phyloP scores from a whole-genome alignment of 1,140 invertebrate genomes.

The Vanessa tameamea region DNA sequence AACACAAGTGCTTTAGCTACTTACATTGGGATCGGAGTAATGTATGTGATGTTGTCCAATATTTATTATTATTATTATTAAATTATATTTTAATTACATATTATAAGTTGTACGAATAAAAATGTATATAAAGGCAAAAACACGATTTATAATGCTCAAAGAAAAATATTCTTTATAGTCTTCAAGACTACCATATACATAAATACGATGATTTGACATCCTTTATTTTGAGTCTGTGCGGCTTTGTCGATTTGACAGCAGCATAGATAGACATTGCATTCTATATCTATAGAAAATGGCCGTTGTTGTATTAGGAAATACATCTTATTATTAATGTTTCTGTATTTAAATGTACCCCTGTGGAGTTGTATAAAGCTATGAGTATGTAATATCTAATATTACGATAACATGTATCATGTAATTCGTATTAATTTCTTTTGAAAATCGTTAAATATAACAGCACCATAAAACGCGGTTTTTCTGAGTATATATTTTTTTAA shows the following conservation, averaged over 20 bases:
- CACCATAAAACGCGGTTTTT: conserved; percentile 34
- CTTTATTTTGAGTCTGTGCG: conserved; percentile 23
- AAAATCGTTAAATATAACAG: not conserved
- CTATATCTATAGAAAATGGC: conserved; percentile 65
- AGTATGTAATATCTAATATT: not conserved
- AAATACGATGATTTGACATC: too few species aligned
- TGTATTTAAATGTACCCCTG: not conserved
- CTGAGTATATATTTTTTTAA: conserved; percentile 15
- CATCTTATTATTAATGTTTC: not conserved
- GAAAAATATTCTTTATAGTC: too few species aligned
- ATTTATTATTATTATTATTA: too few species aligned
- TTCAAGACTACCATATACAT: too few species aligned
- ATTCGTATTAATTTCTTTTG: not conserved
- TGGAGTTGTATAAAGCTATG: not conserved
- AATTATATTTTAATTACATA: too few species aligned
- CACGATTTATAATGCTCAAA: too few species aligned
- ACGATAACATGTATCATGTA: not conserved
- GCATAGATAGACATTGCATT: conserved; percentile 13
- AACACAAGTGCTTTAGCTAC: too few species aligned
- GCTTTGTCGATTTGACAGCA: conserved; percentile 23
- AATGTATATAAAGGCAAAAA: too few species aligned
- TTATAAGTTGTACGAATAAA: too few species aligned
- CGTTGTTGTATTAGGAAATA: conserved; percentile 59
- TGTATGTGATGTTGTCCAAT: too few species aligned
- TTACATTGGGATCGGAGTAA: too few species aligned